Percentiles rank a stretch among this genome's conserved stretches.
phyloP scores from a whole-genome alignment of 2,113 vertebrate genomes.

The Eretmochelys imbricata region DNA sequence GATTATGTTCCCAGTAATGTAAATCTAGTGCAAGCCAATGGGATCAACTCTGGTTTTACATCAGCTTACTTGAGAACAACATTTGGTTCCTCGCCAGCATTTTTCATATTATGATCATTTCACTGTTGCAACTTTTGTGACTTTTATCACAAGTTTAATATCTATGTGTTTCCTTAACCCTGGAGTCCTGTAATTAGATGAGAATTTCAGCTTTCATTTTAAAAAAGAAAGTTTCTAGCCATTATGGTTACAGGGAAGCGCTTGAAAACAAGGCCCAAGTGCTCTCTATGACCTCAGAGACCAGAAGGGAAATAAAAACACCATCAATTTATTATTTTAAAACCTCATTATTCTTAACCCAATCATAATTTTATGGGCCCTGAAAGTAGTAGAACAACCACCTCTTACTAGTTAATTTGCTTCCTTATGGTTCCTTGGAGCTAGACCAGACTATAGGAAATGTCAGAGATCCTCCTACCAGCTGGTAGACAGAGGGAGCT shows the following conservation, averaged over 20 bases:
- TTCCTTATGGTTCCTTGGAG: not conserved
- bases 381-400: not conserved
- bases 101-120: accelerated
- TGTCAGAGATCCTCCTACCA: not conserved
- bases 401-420: not conserved
- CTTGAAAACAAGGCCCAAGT: not conserved
- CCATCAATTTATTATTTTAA: not conserved
- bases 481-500: not conserved
- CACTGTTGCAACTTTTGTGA: accelerated
- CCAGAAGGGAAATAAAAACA: not conserved
- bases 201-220: not conserved
- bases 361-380: not conserved
- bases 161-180: not conserved
- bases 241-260: not conserved
- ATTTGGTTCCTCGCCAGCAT: not conserved
- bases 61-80: not conserved
- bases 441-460: not conserved
- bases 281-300: not conserved
- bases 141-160: not conserved
- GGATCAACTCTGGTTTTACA: not conserved
- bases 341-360: not conserved
- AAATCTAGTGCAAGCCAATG: not conserved
- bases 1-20: not conserved
- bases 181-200: not conserved
- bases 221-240: not conserved